These are phyloP conservation scores for Ptiloglossa arizonensis DNA, from an alignment of 1,140 invertebrate genomes.

Conservation along the genomic window DNA sequence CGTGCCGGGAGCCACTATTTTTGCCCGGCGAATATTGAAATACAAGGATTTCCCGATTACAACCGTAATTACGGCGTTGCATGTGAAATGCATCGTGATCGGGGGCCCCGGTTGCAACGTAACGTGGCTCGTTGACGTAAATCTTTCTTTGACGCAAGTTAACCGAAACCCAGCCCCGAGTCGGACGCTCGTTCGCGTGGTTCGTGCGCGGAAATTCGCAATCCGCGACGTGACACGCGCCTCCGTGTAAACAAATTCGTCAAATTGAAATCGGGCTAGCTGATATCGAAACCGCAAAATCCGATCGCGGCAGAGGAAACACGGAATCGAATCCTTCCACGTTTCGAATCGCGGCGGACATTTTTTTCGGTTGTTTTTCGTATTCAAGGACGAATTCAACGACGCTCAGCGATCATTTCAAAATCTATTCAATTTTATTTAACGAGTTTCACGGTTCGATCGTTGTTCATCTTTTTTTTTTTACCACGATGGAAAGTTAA, in stretches of 20 bases:
- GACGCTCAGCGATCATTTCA: too few relatives aligned
- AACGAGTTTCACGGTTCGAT: too few relatives aligned
- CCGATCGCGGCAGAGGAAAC: neutral
- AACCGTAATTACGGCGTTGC: slow-evolving; percentile 9
- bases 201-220: neutral
- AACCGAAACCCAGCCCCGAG: neutral
- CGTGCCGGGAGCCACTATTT: slow-evolving; percentile 3
- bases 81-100: slow-evolving; percentile 25
- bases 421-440: too few relatives aligned
- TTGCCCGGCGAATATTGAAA: slow-evolving; percentile 5
- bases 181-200: neutral
- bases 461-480: too few relatives aligned
- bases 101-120: neutral
- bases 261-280: slow-evolving; percentile 7
- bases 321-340: neutral
- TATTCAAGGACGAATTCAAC: too few relatives aligned
- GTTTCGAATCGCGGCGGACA: neutral
- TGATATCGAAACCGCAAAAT: neutral
- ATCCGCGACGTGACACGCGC: neutral
- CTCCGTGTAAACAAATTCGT: slow-evolving; percentile 13
- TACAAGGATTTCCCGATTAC: slow-evolving; percentile 37
- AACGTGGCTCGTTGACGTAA: slow-evolving; percentile 10
- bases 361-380: neutral
- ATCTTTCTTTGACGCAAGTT: neutral
- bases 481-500: too few relatives aligned